Conservation (phyloP, 37 sponge, comb jelly and placozoan species). For the Bolinopsis microptera region DNA sequence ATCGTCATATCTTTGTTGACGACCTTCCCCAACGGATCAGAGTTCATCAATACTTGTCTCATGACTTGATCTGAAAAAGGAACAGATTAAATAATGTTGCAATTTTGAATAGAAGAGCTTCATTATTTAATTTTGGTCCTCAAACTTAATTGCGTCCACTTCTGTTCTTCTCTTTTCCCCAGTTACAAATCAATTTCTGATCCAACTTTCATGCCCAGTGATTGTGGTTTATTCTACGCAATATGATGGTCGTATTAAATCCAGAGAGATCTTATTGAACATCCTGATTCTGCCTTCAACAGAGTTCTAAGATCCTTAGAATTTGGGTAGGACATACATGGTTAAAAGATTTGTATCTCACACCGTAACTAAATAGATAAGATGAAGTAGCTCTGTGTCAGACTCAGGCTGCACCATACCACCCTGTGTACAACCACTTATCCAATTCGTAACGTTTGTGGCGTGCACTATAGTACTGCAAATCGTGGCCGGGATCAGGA, state of each 20-base stretch:
- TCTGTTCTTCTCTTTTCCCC: too few relatives aligned
- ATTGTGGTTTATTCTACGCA: too few relatives aligned
- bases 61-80: constrained; percentile 63
- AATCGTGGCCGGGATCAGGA: not conserved
- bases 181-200: too few relatives aligned
- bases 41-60: constrained; percentile 56
- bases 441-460: not conserved
- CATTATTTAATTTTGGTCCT: too few relatives aligned
- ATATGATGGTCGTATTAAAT: too few relatives aligned
- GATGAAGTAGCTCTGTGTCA: too few relatives aligned
- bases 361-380: not conserved
- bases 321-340: too few relatives aligned
- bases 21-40: not conserved
- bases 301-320: too few relatives aligned
- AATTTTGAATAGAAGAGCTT: not conserved
- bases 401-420: not conserved
- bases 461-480: not conserved
- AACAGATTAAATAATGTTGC: not conserved
- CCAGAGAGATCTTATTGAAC: too few relatives aligned
- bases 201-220: too few relatives aligned
- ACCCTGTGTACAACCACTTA: not conserved
- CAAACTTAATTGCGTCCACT: too few relatives aligned
- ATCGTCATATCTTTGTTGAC: not conserved
- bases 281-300: too few relatives aligned
- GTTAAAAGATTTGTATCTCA: not conserved